These are phyloP conservation scores for Holocentrus rufus DNA, from an alignment of 2,797 vertebrate species.

Conservation along the genomic window DNA sequence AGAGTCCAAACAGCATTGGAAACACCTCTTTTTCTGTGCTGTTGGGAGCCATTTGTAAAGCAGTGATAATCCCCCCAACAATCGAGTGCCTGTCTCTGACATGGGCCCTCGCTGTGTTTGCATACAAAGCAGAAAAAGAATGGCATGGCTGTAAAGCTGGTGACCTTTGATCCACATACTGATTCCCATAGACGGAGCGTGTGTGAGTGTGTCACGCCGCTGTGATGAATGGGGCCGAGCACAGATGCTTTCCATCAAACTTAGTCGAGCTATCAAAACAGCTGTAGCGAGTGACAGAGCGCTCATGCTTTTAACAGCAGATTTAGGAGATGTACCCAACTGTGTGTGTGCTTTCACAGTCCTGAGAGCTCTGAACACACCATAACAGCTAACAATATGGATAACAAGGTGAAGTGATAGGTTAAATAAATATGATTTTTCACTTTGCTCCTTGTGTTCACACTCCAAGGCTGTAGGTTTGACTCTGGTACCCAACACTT, in stretches of 20 bases:
- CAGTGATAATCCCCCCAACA: constrained; percentile 69
- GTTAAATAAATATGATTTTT: neutral
- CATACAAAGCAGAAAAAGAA: constrained; percentile 78
- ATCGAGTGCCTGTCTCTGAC: constrained; percentile 67
- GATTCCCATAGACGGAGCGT: constrained; percentile 48
- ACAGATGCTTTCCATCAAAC: constrained; percentile 36
- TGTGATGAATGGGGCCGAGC: constrained; percentile 36
- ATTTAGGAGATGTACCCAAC: constrained; percentile 15
- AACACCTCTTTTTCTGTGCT: constrained; percentile 49
- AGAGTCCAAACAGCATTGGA: constrained; percentile 38
- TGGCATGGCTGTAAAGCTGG: constrained; percentile 65
- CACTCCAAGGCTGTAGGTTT: neutral
- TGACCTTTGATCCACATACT: constrained; percentile 75
- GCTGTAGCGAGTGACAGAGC: constrained; percentile 24
- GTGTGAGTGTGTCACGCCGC: constrained; percentile 26
- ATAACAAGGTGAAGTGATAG: neutral
- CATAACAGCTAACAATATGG: neutral
- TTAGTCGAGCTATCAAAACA: constrained; percentile 39
- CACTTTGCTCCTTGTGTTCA: neutral
- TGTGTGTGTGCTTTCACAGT: neutral
- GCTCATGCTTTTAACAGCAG: neutral
- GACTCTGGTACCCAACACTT: neutral
- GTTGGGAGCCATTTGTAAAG: constrained; percentile 56
- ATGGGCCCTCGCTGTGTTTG: constrained; percentile 65
- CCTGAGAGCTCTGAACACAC: neutral